Percentiles rank a stretch among this genome's conserved stretches.
Conservation (phyloP, 2,113 vertebrate genomes). For the Bos indicus region DNA sequence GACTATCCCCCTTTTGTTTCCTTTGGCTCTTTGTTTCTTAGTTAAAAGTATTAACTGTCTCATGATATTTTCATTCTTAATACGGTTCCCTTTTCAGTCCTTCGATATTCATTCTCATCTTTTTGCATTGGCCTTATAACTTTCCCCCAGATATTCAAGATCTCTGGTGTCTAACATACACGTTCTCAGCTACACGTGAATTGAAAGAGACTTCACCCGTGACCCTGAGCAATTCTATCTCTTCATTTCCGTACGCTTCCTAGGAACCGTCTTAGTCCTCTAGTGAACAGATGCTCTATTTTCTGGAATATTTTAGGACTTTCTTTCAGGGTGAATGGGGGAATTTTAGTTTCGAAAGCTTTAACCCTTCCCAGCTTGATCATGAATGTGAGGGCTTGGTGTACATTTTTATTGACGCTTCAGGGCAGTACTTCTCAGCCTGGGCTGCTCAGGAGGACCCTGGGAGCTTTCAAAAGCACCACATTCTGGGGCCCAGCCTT, state of each 20-base stretch:
- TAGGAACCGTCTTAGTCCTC: neutral
- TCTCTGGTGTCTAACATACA: neutral
- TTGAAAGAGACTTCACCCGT: neutral
- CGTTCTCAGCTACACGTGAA: neutral
- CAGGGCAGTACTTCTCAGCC: neutral
- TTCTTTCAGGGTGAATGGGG: neutral
- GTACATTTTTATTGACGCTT: neutral
- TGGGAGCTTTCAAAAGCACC: neutral
- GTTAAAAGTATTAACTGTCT: neutral
- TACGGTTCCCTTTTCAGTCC: neutral
- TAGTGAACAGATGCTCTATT: neutral
- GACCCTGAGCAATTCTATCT: neutral
- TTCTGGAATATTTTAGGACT: neutral
- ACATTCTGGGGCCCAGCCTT: fast-evolving
- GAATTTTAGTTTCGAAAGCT: neutral
- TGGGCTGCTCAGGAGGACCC: neutral
- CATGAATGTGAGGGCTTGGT: neutral
- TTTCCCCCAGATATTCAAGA: neutral
- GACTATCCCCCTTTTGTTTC: neutral
- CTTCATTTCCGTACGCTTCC: neutral
- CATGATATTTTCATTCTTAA: neutral
- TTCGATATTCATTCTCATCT: neutral
- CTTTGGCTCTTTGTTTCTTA: neutral
- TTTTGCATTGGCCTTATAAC: neutral
- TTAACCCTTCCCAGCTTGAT: neutral